Evolutionary conservation across 2,888 invertebrate species (phyloP).

Genomic region (Iselma pallidipennis): DNA sequence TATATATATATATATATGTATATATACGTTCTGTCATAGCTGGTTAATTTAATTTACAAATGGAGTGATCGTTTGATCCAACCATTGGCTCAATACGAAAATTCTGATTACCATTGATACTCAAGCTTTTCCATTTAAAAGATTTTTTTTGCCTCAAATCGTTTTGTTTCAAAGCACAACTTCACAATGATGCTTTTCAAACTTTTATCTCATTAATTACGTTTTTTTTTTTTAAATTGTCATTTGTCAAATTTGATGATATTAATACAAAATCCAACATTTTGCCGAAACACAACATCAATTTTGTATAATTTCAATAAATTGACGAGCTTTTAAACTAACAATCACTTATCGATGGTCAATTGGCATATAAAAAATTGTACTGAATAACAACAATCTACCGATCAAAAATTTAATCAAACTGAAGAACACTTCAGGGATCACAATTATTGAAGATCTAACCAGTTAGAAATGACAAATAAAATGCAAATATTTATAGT

Average conservation of each 20-base stretch:
- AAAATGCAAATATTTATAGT: background rate
- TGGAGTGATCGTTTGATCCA: conserved; percentile 32
- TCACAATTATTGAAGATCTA: background rate
- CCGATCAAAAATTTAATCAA: background rate
- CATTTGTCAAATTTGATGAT: conserved; percentile 8
- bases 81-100: conserved; percentile 27
- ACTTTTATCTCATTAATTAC: conserved; percentile 18
- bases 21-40: conserved; percentile 33
- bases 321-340: background rate
- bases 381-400: too few species aligned
- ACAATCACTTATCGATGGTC: too few species aligned
- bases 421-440: background rate
- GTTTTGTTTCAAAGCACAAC: conserved; percentile 16
- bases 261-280: too few species aligned
- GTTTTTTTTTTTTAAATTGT: conserved; percentile 7
- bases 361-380: too few species aligned
- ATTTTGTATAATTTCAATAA: too few species aligned
- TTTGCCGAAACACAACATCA: too few species aligned
- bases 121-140: conserved; percentile 18
- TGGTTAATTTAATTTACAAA: conserved; percentile 31
- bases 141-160: background rate
- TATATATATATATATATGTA: too few species aligned
- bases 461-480: background rate
- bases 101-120: conserved; percentile 26
- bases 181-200: conserved; percentile 13